Conservation (phyloP, 2,797 vertebrate genomes). For the Potorous gilbertii region DNA sequence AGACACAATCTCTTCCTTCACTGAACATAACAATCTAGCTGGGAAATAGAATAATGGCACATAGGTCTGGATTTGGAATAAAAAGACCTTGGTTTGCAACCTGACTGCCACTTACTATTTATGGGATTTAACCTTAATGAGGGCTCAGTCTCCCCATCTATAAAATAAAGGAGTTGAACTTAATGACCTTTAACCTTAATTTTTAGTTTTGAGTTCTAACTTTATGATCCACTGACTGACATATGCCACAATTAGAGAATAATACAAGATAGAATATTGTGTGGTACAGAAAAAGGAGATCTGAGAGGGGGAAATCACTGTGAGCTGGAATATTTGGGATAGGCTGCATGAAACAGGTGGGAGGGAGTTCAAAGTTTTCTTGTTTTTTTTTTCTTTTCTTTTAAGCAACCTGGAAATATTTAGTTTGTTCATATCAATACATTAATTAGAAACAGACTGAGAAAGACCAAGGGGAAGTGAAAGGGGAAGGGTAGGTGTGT, state of each 20-base stretch:
- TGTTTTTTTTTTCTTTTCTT: neutral
- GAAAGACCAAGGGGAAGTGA: neutral
- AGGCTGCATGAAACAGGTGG: neutral
- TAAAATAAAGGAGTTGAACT: neutral
- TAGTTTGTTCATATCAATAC: neutral
- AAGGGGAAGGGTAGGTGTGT: neutral
- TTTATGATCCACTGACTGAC: neutral
- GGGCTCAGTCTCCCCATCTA: neutral
- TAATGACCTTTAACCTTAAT: neutral
- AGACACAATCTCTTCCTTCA: neutral
- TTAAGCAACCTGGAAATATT: neutral
- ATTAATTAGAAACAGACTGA: neutral
- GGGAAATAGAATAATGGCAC: neutral
- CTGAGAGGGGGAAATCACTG: neutral
- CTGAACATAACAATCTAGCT: neutral
- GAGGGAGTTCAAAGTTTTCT: neutral
- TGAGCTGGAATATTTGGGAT: neutral
- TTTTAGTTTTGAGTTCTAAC: neutral
- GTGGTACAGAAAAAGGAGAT: neutral
- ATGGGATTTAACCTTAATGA: neutral
- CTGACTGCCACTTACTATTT: neutral
- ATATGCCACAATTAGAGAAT: neutral
- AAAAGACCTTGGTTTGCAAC: neutral
- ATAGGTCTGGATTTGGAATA: neutral
- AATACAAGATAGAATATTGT: neutral